Evolutionary conservation across 1,140 invertebrate genomes (phyloP).

Genomic region (Papilio aristodemus): DNA sequence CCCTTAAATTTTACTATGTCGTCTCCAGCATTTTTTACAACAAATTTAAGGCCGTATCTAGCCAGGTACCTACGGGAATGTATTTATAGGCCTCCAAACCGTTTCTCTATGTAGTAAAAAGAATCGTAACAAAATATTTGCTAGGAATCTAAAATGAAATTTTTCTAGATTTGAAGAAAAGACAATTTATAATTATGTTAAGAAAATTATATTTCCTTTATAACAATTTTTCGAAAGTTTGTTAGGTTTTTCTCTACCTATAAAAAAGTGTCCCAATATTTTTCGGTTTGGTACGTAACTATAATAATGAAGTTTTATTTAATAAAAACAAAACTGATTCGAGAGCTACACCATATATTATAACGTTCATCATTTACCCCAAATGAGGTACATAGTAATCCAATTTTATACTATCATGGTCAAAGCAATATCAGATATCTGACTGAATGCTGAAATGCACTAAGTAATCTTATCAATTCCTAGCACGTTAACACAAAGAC

Average conservation of each 20-base stretch:
- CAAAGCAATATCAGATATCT: neutral
- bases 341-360: too few species aligned
- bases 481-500: neutral
- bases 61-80: neutral
- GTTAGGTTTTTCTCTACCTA: too few species aligned
- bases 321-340: too few species aligned
- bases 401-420: neutral
- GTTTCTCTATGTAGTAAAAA: neutral
- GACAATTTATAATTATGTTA: neutral
- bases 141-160: neutral
- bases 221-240: too few species aligned
- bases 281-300: too few species aligned
- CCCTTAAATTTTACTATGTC: neutral
- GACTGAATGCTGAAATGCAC: neutral
- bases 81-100: slow-evolving; percentile 1
- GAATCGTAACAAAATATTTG: neutral
- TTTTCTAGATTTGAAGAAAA: neutral
- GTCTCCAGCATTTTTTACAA: neutral
- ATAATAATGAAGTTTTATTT: too few species aligned
- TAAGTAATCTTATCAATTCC: slow-evolving; percentile 11
- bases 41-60: neutral
- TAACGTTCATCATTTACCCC: too few species aligned
- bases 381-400: neutral
- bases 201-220: too few species aligned
- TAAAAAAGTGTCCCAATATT: too few species aligned